Percentiles rank a stretch among this genome's conserved stretches.
Evolutionary conservation across 2,888 invertebrate species (phyloP).

Genomic region (Incurvaria masculella): DNA sequence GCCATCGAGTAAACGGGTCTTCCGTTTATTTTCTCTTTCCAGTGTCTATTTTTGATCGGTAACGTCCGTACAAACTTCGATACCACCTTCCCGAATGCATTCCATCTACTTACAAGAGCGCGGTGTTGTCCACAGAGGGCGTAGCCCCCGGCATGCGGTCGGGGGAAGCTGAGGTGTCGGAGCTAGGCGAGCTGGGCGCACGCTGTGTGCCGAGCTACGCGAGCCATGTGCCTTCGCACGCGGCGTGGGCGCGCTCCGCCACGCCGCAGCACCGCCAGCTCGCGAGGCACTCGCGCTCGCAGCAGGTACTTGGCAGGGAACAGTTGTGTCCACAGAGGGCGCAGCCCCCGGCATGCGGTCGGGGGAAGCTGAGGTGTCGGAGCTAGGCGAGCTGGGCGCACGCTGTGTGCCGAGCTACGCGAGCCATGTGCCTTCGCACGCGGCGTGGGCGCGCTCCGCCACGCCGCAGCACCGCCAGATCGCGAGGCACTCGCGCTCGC

Average conservation of each 20-base stretch:
- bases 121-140: constrained; percentile 2
- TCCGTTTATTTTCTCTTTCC: too few species aligned
- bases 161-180: constrained; percentile 56
- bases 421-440: constrained; percentile 30
- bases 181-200: constrained; percentile 53
- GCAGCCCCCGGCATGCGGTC: constrained; percentile 57
- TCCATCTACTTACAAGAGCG: too few species aligned
- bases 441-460: constrained; percentile 49
- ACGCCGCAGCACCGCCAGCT: constrained; percentile 53
- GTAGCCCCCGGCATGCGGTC: constrained; percentile 57
- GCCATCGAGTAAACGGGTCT: too few species aligned
- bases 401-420: constrained; percentile 55
- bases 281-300: constrained; percentile 50
- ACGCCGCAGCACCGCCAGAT: constrained; percentile 54
- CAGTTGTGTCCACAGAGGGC: constrained; percentile 5
- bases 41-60: too few species aligned
- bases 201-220: constrained; percentile 56
- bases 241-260: constrained; percentile 50
- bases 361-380: constrained; percentile 55
- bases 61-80: too few species aligned
- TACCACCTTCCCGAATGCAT: too few species aligned
- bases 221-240: constrained; percentile 32
- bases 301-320: constrained; percentile 30
- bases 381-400: constrained; percentile 53
- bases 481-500: constrained; percentile 50